A percentile compares a stretch with the other conserved stretches of the same genome.
Evolutionary conservation across 1,140 invertebrate species (phyloP).

Genomic region (Zaprionus kolodkinae): DNA sequence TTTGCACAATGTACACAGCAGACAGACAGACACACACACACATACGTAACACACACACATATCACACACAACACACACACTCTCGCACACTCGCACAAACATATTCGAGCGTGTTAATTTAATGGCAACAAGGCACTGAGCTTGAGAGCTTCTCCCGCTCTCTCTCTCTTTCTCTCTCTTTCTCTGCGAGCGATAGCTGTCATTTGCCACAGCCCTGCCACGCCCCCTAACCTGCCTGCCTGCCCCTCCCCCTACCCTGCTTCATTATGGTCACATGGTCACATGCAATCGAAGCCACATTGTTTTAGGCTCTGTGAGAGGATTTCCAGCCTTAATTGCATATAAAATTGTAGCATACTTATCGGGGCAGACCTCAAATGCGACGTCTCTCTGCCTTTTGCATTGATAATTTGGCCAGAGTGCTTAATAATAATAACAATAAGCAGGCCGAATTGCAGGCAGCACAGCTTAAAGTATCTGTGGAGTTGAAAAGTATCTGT

Average conservation of each 20-base stretch:
- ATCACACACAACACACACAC: constrained; percentile 6
- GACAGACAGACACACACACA: constrained; percentile 21
- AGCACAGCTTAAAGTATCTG: not conserved
- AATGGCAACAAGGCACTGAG: constrained; percentile 60
- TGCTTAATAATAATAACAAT: not conserved
- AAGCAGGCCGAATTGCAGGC: too few relatives aligned
- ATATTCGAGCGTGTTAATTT: constrained; percentile 79
- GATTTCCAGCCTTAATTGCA: constrained; percentile 50
- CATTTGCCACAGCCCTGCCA: constrained; percentile 11
- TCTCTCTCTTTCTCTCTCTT: constrained; percentile 2
- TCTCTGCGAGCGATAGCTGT: constrained; percentile 29
- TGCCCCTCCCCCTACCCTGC: constrained; percentile 21
- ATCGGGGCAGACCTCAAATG: constrained; percentile 37
- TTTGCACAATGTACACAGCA: constrained; percentile 77
- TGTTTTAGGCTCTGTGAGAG: constrained; percentile 22
- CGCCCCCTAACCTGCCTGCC: not conserved
- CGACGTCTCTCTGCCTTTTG: not conserved
- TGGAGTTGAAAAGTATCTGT: not conserved
- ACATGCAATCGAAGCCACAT: constrained; percentile 53
- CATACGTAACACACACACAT: not conserved
- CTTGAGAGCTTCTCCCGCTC: constrained; percentile 12
- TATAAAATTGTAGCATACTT: constrained; percentile 44
- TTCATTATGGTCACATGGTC: constrained; percentile 53
- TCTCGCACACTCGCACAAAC: constrained; percentile 20
- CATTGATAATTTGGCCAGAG: not conserved